Conservation (phyloP, 2,113 vertebrate species). For the Prietella phreatophila region DNA sequence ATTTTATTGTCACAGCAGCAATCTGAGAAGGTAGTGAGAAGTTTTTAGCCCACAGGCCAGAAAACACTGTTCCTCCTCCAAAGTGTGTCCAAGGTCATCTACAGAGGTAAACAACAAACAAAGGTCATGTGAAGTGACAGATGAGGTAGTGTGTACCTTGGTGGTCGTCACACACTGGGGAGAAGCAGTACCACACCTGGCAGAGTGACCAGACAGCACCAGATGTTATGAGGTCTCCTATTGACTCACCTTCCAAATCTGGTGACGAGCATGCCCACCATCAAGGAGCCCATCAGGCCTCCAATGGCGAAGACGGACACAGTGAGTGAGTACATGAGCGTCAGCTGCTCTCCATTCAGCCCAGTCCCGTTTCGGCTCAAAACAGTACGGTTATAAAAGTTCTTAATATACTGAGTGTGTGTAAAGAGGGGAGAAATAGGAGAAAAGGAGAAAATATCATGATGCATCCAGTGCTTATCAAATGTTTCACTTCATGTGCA, state of each 20-base stretch:
- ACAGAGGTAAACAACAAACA: conserved; percentile 6
- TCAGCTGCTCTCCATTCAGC: conserved; percentile 70
- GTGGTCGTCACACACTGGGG: conserved; percentile 41
- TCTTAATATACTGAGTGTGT: conserved; percentile 79
- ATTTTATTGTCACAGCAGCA: conserved; percentile 25
- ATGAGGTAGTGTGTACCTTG: conserved; percentile 43
- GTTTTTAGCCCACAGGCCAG: not conserved
- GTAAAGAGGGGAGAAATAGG: not conserved
- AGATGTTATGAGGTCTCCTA: conserved; percentile 48
- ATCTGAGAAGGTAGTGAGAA: conserved; percentile 16
- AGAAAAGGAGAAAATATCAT: not conserved
- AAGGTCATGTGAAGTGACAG: conserved; percentile 47
- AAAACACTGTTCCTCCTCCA: conserved; percentile 28
- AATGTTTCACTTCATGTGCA: not conserved
- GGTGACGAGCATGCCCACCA: conserved; percentile 81
- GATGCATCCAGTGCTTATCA: not conserved
- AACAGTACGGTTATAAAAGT: conserved; percentile 84
- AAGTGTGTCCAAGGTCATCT: conserved; percentile 45
- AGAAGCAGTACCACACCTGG: conserved; percentile 32
- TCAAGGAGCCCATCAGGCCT: conserved; percentile 81
- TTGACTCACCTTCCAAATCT: conserved; percentile 80
- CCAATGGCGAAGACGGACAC: conserved; percentile 86
- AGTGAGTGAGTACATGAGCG: conserved; percentile 84
- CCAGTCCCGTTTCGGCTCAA: conserved; percentile 73
- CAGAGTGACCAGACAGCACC: conserved; percentile 40